These are phyloP conservation scores for Botia kubotai DNA, from an alignment of 2,797 vertebrate species.

Conservation along the genomic window DNA sequence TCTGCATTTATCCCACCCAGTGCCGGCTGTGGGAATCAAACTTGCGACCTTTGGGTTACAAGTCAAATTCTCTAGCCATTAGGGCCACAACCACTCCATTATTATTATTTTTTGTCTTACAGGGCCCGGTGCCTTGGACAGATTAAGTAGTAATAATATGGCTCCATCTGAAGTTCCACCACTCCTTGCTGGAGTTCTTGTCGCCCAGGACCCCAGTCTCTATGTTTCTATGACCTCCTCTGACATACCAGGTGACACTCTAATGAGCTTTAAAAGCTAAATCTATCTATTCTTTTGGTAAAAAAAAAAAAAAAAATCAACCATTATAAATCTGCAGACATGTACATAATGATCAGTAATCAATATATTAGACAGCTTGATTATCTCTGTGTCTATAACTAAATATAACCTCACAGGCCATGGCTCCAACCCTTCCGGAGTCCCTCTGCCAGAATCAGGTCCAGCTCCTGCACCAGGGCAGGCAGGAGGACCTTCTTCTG, in stretches of 20 bases:
- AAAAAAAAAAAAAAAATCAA: neutral
- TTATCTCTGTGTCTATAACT: neutral
- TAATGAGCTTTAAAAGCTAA: neutral
- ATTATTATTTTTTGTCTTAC: neutral
- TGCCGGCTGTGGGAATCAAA: no score
- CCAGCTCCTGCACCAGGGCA: neutral
- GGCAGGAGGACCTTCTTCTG: slow-evolving; percentile 16
- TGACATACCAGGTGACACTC: slow-evolving; percentile 34
- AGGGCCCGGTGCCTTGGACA: slow-evolving; percentile 23
- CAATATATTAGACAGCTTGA: neutral
- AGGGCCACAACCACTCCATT: no score
- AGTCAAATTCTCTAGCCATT: no score
- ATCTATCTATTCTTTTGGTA: neutral
- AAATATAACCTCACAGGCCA: neutral
- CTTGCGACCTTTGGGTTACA: no score
- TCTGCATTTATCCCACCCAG: no score
- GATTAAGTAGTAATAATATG: slow-evolving; percentile 4
- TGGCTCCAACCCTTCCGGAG: neutral
- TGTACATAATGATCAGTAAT: neutral
- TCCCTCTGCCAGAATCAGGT: neutral
- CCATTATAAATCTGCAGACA: neutral
- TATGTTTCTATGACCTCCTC: neutral
- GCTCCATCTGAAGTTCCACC: slow-evolving; percentile 18
- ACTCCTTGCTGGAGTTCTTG: neutral
- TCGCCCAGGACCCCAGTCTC: neutral